Percentiles rank a stretch among this genome's conserved stretches.
Evolutionary conservation across 1,140 invertebrate species (phyloP).

Genomic region (Acromyrmex charruanus): DNA sequence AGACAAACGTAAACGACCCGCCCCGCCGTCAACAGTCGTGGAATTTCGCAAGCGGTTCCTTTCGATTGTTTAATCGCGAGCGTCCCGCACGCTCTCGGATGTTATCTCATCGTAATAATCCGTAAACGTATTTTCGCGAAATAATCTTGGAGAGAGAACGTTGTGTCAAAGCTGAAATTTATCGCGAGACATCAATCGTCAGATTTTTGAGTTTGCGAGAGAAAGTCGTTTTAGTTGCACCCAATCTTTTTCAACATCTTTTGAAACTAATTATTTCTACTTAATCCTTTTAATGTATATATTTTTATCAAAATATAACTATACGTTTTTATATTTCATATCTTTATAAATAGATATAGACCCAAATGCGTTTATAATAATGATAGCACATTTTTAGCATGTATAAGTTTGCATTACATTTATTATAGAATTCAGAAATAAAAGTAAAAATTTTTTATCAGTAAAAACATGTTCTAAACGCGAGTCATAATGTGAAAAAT

Average conservation of each 20-base stretch:
- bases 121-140: slow-evolving; percentile 23
- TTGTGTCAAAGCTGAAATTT: slow-evolving; percentile 21
- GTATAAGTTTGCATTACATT: too few relatives aligned
- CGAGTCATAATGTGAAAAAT: not conserved
- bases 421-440: too few relatives aligned
- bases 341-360: not conserved
- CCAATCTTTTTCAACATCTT: not conserved
- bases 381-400: too few relatives aligned
- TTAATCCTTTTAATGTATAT: too few relatives aligned
- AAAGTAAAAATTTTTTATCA: too few relatives aligned
- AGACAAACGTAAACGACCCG: slow-evolving; percentile 38
- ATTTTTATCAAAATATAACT: not conserved
- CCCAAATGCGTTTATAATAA: too few relatives aligned
- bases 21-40: slow-evolving; percentile 35
- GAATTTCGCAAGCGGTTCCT: slow-evolving; percentile 55
- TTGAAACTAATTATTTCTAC: not conserved
- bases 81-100: slow-evolving; percentile 11
- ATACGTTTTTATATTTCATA: not conserved
- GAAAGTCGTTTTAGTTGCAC: slow-evolving; percentile 1
- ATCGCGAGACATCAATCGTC: slow-evolving; percentile 29
- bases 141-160: slow-evolving; percentile 12
- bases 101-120: slow-evolving; percentile 34
- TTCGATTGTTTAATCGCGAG: slow-evolving; percentile 67
- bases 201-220: not conserved
- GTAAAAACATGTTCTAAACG: too few relatives aligned